phyloP scores from a whole-genome alignment of 2,888 invertebrate species.

The Cantharis rustica region DNA sequence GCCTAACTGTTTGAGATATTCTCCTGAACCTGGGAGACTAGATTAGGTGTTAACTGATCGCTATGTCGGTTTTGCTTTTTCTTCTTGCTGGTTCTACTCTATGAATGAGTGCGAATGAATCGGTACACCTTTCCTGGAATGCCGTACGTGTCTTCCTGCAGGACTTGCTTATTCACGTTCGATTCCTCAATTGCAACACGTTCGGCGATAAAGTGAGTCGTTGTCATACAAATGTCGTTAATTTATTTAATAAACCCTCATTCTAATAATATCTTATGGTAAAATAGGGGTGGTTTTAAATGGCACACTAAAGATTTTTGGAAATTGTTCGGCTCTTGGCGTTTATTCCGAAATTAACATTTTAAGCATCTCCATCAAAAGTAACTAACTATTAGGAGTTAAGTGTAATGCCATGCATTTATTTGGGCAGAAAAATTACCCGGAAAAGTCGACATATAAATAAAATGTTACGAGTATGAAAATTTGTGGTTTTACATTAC shows the following conservation, averaged over 20 bases:
- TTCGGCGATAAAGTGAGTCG: not conserved
- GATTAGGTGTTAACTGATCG: not conserved
- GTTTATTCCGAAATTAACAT: not conserved
- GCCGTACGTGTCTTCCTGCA: not conserved
- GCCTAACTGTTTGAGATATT: not conserved
- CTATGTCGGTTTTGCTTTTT: not conserved
- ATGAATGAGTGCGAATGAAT: not conserved
- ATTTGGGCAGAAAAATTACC: not conserved
- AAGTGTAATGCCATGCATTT: not conserved
- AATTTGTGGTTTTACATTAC: conserved; percentile 11
- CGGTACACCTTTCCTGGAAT: not conserved
- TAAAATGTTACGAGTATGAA: conserved; percentile 14
- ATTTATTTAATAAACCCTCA: not conserved
- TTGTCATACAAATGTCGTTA: not conserved
- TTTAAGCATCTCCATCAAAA: not conserved
- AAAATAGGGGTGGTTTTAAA: too few relatives aligned
- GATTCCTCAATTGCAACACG: not conserved
- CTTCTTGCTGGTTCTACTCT: not conserved
- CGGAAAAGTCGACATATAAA: conserved; percentile 8
- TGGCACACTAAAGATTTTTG: too few relatives aligned
- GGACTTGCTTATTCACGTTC: not conserved
- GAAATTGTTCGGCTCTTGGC: too few relatives aligned
- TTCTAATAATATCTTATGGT: not conserved
- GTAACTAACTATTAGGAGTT: not conserved
- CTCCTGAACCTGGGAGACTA: not conserved